Percentiles rank a stretch among this genome's conserved stretches.
phyloP scores from a whole-genome alignment of 2,888 invertebrate genomes.

The Conistra vaccinii region DNA sequence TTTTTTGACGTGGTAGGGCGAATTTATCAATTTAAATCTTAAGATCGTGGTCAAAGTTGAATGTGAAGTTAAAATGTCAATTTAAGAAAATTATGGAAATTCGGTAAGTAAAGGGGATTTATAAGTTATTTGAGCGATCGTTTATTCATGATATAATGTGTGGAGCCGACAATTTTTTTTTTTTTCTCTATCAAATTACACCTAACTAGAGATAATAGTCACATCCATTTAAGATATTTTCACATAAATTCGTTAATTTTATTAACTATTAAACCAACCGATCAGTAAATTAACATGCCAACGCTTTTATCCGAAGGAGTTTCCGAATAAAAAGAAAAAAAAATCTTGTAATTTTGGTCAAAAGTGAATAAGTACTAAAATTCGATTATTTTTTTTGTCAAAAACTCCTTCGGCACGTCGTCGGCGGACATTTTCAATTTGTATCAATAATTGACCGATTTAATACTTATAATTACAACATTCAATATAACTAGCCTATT shows the following conservation, averaged over 20 bases:
- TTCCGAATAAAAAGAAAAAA: constrained; percentile 11
- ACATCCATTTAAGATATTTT: constrained; percentile 77
- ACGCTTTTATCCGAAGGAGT: constrained; percentile 26
- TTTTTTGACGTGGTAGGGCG: too few relatives aligned
- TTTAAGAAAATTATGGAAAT: neutral
- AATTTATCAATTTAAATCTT: neutral
- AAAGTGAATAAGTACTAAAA: neutral
- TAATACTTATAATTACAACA: constrained; percentile 64
- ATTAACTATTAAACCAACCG: constrained; percentile 61
- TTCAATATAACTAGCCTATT: constrained; percentile 60
- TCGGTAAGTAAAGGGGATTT: neutral
- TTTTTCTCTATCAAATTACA: constrained; percentile 42
- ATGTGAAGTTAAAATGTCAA: neutral
- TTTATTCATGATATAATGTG: constrained; percentile 23
- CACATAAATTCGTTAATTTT: constrained; percentile 75
- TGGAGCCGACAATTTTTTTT: constrained; percentile 44
- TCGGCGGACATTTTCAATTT: constrained; percentile 25
- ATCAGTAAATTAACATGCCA: constrained; percentile 48
- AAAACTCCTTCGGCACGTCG: constrained; percentile 42
- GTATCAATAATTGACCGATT: constrained; percentile 62
- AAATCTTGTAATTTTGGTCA: constrained; percentile 26
- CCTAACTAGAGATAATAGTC: constrained; percentile 75
- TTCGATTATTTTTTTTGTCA: neutral
- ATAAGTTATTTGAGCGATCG: neutral
- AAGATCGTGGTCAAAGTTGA: too few relatives aligned